phyloP scores from a whole-genome alignment of 1,140 invertebrate species.

The Rhagoletis zephyria region DNA sequence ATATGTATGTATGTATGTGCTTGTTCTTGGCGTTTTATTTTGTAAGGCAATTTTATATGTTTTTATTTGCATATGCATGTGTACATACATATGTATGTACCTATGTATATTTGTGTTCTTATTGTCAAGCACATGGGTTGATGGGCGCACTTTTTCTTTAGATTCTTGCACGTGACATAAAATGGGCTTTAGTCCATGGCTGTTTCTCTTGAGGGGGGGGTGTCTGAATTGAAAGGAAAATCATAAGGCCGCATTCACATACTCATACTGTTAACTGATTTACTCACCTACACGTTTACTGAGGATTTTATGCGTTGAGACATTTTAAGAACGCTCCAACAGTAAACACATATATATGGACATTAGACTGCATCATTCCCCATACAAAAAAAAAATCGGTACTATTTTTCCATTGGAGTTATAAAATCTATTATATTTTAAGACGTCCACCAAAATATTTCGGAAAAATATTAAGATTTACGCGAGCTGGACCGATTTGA shows the following conservation, averaged over 20 bases:
- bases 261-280: background rate
- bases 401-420: too few relatives aligned
- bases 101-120: background rate
- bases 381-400: too few relatives aligned
- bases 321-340: too few relatives aligned
- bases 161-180: conserved; percentile 7
- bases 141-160: background rate
- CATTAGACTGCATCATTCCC: too few relatives aligned
- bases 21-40: too few relatives aligned
- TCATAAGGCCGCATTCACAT: background rate
- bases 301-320: too few relatives aligned
- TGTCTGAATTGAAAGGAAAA: conserved; percentile 43
- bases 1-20: background rate
- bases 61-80: too few relatives aligned
- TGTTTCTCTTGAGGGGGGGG: conserved; percentile 4
- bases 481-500: too few relatives aligned
- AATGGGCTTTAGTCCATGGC: conserved; percentile 27
- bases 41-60: background rate
- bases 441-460: too few relatives aligned
- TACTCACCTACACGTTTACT: background rate
- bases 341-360: too few relatives aligned
- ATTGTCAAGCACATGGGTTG: conserved; percentile 21
- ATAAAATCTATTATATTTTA: too few relatives aligned
- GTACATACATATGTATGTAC: background rate
- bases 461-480: too few relatives aligned